Evolutionary conservation across 2,797 vertebrate species (phyloP).

Genomic region (Ctenopoma multispine): DNA sequence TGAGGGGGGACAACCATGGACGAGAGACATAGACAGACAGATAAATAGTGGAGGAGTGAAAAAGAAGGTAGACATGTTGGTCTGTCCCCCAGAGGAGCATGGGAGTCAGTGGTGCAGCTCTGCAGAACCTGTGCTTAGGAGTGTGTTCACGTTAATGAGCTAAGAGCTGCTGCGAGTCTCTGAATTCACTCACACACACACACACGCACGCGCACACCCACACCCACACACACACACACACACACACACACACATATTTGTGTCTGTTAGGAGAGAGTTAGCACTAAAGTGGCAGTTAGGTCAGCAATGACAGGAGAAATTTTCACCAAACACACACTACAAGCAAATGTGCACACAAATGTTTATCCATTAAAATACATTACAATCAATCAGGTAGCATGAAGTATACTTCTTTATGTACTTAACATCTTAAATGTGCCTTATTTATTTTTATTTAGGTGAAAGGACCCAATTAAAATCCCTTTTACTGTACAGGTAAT

Average conservation of each 20-base stretch:
- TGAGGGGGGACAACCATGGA: constrained; percentile 42
- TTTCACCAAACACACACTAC: no score
- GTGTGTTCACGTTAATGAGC: constrained; percentile 75
- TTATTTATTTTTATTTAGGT: no score
- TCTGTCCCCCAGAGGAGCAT: constrained; percentile 61
- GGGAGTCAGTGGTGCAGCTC: constrained; percentile 66
- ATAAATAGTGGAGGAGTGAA: constrained; percentile 13
- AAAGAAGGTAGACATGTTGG: constrained; percentile 47
- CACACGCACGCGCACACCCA: constrained; percentile 7
- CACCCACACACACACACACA: background rate
- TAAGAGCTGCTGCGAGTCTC: constrained; percentile 61
- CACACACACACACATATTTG: background rate
- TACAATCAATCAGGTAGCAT: no score
- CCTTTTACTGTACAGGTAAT: no score
- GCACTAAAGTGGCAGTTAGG: constrained; percentile 24
- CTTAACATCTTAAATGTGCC: no score
- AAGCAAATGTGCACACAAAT: no score
- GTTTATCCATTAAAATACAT: no score
- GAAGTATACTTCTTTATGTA: no score
- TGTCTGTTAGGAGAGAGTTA: constrained; percentile 26
- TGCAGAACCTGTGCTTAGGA: constrained; percentile 69
- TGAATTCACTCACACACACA: constrained; percentile 40
- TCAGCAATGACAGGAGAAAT: constrained; percentile 12
- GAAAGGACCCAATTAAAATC: no score
- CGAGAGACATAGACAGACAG: constrained; percentile 33